Evolutionary conservation across 1,140 invertebrate species (phyloP).

Genomic region (Chrysopa pallens): DNA sequence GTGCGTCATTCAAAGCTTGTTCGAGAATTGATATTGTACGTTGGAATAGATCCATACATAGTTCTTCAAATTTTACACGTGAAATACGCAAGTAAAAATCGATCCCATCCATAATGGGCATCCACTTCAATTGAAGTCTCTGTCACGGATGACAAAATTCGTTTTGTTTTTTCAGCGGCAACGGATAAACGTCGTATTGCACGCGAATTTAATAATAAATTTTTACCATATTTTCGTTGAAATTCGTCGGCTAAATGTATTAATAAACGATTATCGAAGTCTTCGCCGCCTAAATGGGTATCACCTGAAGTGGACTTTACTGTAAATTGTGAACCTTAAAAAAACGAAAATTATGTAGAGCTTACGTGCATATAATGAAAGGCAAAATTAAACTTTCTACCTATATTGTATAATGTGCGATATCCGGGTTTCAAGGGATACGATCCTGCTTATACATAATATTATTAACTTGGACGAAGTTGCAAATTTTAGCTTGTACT

Average conservation of each 20-base stretch:
- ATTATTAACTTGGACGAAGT: too few species aligned
- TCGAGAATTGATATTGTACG: conserved; percentile 49
- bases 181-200: conserved; percentile 46
- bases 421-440: too few species aligned
- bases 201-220: conserved; percentile 23
- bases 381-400: too few species aligned
- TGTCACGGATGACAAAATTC: conserved; percentile 51
- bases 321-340: conserved; percentile 17
- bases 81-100: conserved; percentile 32
- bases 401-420: too few species aligned
- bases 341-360: too few species aligned
- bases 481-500: too few species aligned
- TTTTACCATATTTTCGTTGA: conserved; percentile 25
- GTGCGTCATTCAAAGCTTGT: conserved; percentile 50
- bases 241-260: conserved; percentile 34
- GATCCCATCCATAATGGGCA: conserved; percentile 42
- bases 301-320: conserved; percentile 30
- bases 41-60: conserved; percentile 45
- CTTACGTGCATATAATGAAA: too few species aligned
- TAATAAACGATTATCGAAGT: conserved; percentile 42
- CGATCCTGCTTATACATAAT: too few species aligned
- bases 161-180: conserved; percentile 63
- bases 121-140: conserved; percentile 57
- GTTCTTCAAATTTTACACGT: conserved; percentile 48
- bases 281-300: conserved; percentile 33